These are phyloP conservation scores for Phoebastria nigripes DNA, from an alignment of 2,797 vertebrate genomes.

Conservation along the genomic window DNA sequence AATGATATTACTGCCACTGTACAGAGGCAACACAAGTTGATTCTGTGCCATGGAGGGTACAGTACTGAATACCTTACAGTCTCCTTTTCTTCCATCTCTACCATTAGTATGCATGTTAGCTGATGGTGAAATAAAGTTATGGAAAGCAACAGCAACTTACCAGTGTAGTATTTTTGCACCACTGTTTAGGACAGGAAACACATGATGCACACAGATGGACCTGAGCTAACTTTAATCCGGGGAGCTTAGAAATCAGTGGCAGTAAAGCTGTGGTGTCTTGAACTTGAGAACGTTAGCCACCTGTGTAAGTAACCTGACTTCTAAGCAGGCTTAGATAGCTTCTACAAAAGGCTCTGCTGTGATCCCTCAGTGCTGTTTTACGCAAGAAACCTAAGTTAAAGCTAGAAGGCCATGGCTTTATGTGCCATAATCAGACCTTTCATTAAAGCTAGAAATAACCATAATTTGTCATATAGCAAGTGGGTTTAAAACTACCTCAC, in stretches of 20 bases:
- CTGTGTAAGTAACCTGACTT: not conserved
- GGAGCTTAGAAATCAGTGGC: not conserved
- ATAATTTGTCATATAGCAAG: not conserved
- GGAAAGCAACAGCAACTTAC: not conserved
- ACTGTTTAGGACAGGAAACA: not conserved
- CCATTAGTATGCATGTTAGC: not conserved
- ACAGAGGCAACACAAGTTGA: not conserved
- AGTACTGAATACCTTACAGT: not conserved
- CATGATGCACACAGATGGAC: not conserved
- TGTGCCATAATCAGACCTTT: not conserved
- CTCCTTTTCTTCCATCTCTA: not conserved
- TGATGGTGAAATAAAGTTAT: not conserved
- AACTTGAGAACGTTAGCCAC: not conserved
- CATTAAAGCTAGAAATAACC: not conserved
- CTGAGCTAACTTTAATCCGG: not conserved
- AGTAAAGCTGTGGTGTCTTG: not conserved
- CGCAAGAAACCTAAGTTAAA: not conserved
- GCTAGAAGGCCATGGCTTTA: not conserved
- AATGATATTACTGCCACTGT: not conserved
- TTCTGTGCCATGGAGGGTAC: not conserved
- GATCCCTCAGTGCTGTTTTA: not conserved
- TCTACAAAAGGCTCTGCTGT: not conserved
- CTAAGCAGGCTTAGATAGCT: not conserved
- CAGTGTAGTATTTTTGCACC: not conserved
- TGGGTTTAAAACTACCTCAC: not conserved